phyloP scores from a whole-genome alignment of 53 echinoderm and acorn worm genomes.

The Holothuria leucospilota region DNA sequence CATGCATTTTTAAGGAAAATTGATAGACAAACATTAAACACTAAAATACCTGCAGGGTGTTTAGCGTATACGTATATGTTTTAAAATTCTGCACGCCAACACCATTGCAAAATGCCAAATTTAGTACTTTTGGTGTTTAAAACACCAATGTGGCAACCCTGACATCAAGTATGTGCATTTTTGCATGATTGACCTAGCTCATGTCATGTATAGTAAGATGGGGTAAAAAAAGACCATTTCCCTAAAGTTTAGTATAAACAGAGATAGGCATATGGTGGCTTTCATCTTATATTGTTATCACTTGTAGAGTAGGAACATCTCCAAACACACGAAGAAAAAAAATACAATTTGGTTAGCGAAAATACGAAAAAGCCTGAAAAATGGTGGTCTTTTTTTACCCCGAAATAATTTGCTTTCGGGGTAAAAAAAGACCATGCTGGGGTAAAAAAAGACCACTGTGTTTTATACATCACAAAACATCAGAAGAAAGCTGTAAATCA shows the following conservation, averaged over 20 bases:
- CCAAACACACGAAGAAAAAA: not conserved
- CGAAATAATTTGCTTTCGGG: constrained; percentile 1
- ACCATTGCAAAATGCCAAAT: too few relatives aligned
- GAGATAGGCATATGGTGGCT: constrained; percentile 8
- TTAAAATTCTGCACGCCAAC: too few relatives aligned
- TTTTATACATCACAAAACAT: not conserved
- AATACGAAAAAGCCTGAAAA: not conserved
- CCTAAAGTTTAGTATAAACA: not conserved
- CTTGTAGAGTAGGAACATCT: not conserved
- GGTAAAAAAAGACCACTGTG: too few relatives aligned
- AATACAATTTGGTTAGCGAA: not conserved
- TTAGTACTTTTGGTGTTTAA: too few relatives aligned
- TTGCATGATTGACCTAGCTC: too few relatives aligned
- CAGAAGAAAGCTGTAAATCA: not conserved
- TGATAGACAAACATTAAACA: too few relatives aligned
- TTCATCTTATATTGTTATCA: not conserved
- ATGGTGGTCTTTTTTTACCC: constrained; percentile 13
- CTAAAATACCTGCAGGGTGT: too few relatives aligned
- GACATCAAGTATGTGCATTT: too few relatives aligned
- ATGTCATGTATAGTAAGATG: too few relatives aligned
- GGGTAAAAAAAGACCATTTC: not conserved
- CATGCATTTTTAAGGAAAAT: too few relatives aligned
- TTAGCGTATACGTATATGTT: too few relatives aligned
- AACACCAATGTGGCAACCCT: too few relatives aligned
- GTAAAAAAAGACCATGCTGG: not conserved